phyloP scores from a whole-genome alignment of 2,888 invertebrate species.

The Eulithis prunata region DNA sequence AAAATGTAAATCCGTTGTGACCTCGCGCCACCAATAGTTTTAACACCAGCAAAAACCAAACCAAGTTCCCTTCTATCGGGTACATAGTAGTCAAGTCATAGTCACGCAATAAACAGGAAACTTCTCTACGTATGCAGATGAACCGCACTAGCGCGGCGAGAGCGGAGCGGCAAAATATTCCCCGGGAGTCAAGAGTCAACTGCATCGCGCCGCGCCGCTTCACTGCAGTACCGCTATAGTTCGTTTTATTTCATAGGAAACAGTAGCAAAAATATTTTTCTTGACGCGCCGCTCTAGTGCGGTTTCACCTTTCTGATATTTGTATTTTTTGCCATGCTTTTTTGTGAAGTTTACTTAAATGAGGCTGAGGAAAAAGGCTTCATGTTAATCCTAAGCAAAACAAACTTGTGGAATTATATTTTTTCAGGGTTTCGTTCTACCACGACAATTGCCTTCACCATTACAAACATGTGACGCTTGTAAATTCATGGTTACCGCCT shows the following conservation, averaged over 20 bases:
- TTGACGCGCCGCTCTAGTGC: too few species aligned
- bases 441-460: neutral
- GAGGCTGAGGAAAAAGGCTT: too few species aligned
- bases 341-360: neutral
- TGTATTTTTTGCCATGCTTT: neutral
- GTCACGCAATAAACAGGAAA: neutral
- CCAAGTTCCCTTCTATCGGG: constrained; percentile 18
- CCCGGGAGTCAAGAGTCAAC: too few species aligned
- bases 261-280: too few species aligned
- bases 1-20: constrained; percentile 42
- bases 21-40: constrained; percentile 41
- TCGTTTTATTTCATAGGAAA: too few species aligned
- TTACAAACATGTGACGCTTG: constrained; percentile 3
- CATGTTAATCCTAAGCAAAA: too few species aligned
- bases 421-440: neutral
- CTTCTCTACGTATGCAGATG: neutral
- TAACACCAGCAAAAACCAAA: constrained; percentile 34
- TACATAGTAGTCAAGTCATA: constrained; percentile 2
- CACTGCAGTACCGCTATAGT: too few species aligned
- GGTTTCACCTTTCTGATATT: neutral
- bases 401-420: too few species aligned
- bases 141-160: too few species aligned
- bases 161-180: too few species aligned
- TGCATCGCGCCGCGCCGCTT: too few species aligned
- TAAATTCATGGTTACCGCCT: neutral